phyloP scores from a whole-genome alignment of 2,888 invertebrate genomes.

The Acanthosepion pharaonis region DNA sequence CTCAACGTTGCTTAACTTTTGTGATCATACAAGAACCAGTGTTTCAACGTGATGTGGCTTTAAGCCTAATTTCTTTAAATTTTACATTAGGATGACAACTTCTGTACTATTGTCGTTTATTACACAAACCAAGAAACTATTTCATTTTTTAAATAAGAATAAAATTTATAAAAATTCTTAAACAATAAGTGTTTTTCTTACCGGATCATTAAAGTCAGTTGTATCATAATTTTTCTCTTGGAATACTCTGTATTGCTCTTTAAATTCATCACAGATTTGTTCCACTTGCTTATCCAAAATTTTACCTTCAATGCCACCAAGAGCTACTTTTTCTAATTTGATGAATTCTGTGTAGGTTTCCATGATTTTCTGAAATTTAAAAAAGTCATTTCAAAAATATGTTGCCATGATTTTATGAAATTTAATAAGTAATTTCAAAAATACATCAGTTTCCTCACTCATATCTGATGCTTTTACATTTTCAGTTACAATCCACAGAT shows the following conservation, averaged over 20 bases:
- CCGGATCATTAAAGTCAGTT: conserved; percentile 60
- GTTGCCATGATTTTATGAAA: no score
- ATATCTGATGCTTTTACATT: no score
- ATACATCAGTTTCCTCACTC: not conserved
- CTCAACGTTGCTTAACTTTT: no score
- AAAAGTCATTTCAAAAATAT: not conserved
- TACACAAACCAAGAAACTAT: no score
- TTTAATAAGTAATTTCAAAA: not conserved
- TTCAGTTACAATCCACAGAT: no score
- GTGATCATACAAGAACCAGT: no score
- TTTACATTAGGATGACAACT: no score
- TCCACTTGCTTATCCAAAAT: conserved; percentile 63
- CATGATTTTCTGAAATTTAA: conserved; percentile 83
- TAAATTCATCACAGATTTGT: conserved; percentile 69
- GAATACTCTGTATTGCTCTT: conserved; percentile 66
- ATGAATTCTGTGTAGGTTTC: conserved; percentile 92
- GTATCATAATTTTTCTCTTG: conserved; percentile 62
- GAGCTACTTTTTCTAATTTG: conserved; percentile 93
- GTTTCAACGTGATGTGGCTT: no score
- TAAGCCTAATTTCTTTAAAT: no score
- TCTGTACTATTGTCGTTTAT: no score
- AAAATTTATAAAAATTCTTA: no score
- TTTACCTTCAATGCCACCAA: conserved; percentile 80
- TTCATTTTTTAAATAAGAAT: no score
- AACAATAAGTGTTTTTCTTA: conserved; percentile 46